Base-by-base conservation (phyloP, 2,797 vertebrate genomes). In the Eospalax fontanierii region DNA sequence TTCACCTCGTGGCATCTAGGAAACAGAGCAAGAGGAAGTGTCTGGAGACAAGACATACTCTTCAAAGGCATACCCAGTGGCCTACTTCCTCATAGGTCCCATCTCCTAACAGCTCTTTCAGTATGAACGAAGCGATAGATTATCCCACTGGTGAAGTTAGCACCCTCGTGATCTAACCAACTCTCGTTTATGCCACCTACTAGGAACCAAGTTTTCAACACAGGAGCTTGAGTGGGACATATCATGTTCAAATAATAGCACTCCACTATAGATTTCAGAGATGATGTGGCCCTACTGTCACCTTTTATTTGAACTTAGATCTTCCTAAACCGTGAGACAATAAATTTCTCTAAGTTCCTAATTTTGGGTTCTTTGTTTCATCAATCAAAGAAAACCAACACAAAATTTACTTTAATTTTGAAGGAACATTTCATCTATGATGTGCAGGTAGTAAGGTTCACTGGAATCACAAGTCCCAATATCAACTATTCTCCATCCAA, bases 381-480 rank as follows among this genome's bases (percentile, higher is more conserved):
- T 11, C 4, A 57, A 8, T 61, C 8, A 57, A 50, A 79, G 76
- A 65, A 91, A 92, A 74, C 30, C 40, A 73, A 50, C 7, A 57
- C 14, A 81, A 94, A 94, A 82, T 21, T 9, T 19, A 16, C 87
- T 87, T 87, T 81, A 87, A 74, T 40, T 61, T 73, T 90, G 78
- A 50, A 70, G 33, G 0, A n/a, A 74, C 63, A 68, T 61, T 75
- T n/a, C 15, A 28, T 50, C 85, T 71, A 12, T 35, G 85, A 33
- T 54, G 26, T 10, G n/a, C 12, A 35, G 85, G 9, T 9, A 71
- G 40, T 50, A 14, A 63, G 66, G 79, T 18, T 22, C 1, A 1
- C n/a, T 26, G 40, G 71, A 88, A 57, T 3, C 78, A 24, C 38
- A 80, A 76, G n/a, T 28, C 19, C 68, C 2, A 3, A 8, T 79